Evolutionary conservation across 2,888 invertebrate species (phyloP).

Genomic region (Beris morrisii): DNA sequence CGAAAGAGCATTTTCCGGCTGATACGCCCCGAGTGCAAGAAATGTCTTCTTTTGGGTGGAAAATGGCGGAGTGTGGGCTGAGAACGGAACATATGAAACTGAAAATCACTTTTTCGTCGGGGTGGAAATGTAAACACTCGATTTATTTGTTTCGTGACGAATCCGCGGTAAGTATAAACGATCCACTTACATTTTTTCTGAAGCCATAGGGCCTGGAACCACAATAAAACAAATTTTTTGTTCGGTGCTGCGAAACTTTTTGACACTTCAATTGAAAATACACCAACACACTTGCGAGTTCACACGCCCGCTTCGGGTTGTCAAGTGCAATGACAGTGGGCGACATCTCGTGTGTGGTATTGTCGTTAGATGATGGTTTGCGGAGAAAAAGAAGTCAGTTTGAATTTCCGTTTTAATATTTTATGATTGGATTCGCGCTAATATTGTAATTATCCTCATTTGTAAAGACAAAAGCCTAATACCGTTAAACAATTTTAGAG

Average conservation of each 20-base stretch:
- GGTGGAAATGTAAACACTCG: neutral
- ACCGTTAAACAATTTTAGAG: too few species aligned
- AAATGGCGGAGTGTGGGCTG: constrained; percentile 21
- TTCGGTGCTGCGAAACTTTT: constrained; percentile 3
- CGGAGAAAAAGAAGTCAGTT: neutral
- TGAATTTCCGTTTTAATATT: neutral
- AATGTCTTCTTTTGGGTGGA: constrained; percentile 5
- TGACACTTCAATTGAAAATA: constrained; percentile 30
- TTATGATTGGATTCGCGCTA: too few species aligned
- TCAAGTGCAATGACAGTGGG: neutral
- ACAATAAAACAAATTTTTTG: constrained; percentile 14
- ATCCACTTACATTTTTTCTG: constrained; percentile 21
- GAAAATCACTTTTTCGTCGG: constrained; percentile 3
- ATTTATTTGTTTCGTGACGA: neutral
- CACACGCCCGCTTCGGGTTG: constrained; percentile 14
- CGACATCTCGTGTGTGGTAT: constrained; percentile 17
- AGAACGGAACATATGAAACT: neutral
- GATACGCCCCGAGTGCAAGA: neutral
- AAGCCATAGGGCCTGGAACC: constrained; percentile 2
- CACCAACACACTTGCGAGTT: constrained; percentile 14
- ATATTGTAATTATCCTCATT: too few species aligned
- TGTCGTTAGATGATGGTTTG: too few species aligned
- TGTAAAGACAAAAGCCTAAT: too few species aligned
- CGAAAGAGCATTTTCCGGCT: neutral
- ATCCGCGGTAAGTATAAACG: neutral